A percentile compares a stretch with the other conserved stretches of the same genome.
Evolutionary conservation across 2,113 vertebrate genomes (phyloP).

Genomic region (Eolophus roseicapilla): DNA sequence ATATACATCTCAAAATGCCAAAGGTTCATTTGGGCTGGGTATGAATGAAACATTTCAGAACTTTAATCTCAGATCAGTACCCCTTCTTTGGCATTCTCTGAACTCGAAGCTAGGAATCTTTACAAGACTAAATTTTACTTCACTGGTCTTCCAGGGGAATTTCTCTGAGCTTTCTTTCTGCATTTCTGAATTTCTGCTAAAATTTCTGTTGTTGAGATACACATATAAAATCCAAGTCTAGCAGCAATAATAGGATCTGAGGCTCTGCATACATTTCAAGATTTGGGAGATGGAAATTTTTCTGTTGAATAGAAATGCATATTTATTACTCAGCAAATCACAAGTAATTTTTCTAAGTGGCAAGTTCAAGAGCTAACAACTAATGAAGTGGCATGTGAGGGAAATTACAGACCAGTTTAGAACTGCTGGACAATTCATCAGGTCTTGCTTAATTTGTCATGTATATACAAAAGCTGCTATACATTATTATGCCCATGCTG

Average conservation of each 20-base stretch:
- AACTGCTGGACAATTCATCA: slow-evolving; percentile 37
- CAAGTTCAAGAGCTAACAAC: slow-evolving; percentile 19
- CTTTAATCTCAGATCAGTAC: neutral
- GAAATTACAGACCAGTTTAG: slow-evolving; percentile 31
- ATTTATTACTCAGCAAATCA: slow-evolving; percentile 12
- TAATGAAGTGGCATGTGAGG: slow-evolving; percentile 34
- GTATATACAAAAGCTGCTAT: neutral
- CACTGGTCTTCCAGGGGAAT: neutral
- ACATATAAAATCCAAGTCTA: neutral
- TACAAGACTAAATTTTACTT: neutral
- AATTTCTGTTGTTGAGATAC: neutral
- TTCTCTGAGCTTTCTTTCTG: neutral
- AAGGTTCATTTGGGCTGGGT: neutral
- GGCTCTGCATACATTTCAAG: neutral
- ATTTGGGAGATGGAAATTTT: neutral
- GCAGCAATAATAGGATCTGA: neutral
- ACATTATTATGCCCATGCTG: neutral
- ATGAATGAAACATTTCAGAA: neutral
- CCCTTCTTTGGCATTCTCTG: neutral
- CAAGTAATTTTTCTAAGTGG: slow-evolving; percentile 40
- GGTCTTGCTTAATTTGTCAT: slow-evolving; percentile 53
- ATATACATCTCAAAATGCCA: neutral
- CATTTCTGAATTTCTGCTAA: neutral
- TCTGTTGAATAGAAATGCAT: neutral
- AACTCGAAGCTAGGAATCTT: neutral